phyloP scores from a whole-genome alignment of 2,113 vertebrate genomes.

The Phalacrocorax brasilianus region DNA sequence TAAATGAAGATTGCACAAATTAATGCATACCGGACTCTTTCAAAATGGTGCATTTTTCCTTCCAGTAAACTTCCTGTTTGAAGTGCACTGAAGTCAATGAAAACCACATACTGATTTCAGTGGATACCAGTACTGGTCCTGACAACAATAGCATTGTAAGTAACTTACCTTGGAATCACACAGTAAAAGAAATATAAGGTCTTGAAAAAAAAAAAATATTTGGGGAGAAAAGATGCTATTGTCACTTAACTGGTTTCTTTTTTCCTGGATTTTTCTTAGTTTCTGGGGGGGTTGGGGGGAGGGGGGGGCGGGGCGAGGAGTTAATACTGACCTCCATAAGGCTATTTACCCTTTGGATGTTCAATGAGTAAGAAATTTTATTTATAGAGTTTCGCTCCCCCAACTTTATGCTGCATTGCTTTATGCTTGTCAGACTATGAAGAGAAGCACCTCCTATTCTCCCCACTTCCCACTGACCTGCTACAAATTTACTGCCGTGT shows the following conservation, averaged over 20 bases:
- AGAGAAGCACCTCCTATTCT: background rate
- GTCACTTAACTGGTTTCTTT: background rate
- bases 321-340: background rate
- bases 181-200: background rate
- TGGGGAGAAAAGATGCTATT: background rate
- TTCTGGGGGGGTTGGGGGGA: fast-evolving
- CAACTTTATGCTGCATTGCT: background rate
- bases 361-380: background rate
- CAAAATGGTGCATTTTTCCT: background rate
- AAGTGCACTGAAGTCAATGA: background rate
- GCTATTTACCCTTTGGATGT: background rate
- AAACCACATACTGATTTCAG: background rate
- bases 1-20: background rate
- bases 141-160: background rate
- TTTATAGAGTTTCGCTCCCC: background rate
- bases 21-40: background rate
- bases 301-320: fast-evolving
- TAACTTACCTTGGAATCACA: background rate
- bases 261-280: background rate
- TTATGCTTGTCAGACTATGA: background rate
- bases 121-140: background rate
- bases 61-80: background rate
- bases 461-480: background rate
- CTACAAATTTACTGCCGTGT: background rate
- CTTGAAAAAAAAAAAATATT: background rate